These are phyloP conservation scores for Trachops cirrhosus DNA, from an alignment of 2,797 vertebrate species.

Conservation along the genomic window DNA sequence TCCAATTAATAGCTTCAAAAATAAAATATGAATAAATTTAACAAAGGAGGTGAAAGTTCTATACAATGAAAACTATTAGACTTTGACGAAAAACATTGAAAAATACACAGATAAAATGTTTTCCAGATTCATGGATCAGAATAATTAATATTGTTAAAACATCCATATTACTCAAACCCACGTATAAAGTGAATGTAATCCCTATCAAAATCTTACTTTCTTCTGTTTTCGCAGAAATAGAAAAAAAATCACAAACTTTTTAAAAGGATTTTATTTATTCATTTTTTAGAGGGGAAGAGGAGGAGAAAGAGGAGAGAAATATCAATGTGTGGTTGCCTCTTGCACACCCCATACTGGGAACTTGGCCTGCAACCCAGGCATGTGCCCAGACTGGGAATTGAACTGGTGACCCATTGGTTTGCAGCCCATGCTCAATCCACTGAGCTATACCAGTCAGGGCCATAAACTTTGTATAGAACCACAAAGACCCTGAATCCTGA, in stretches of 20 bases:
- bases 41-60: neutral
- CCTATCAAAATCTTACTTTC: neutral
- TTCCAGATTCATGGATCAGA: neutral
- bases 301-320: no score
- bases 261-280: no score
- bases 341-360: no score
- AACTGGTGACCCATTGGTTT: no score
- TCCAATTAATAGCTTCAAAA: neutral
- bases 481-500: neutral
- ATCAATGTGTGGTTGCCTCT: no score
- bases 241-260: neutral
- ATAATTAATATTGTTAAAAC: neutral
- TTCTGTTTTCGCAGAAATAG: neutral
- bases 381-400: no score
- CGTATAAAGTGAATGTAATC: neutral
- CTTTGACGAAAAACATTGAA: neutral
- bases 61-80: neutral
- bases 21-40: neutral
- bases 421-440: no score
- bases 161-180: neutral
- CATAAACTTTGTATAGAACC: neutral
- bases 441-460: no score
- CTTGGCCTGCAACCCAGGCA: no score
- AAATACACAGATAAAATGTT: neutral
- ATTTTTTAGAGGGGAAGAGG: no score